Base-by-base conservation (phyloP, 1,140 invertebrate species). In the Mercenaria mercenaria region DNA sequence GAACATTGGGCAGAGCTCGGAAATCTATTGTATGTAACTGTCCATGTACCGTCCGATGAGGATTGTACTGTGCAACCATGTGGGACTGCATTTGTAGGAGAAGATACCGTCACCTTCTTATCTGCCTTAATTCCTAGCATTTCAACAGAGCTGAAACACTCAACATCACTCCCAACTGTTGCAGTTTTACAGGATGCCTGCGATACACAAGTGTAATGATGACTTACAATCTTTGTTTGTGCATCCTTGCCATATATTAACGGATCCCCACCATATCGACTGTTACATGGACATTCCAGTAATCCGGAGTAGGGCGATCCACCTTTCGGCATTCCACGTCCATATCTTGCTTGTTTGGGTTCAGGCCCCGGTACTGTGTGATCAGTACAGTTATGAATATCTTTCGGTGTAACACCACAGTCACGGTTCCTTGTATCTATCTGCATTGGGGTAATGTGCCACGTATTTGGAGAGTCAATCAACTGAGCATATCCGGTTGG, bases 391-490 rank as follows among this genome's bases (percentile, higher is more conserved):
- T 91, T 91, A 52, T 91, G 13, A 23, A 91, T 34, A 29, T 91
- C 90, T 56, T 88, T 59, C 15, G 80, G 76, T 18, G 90, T 91
- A 34, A 37, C 90, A 4, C 90, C 90, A 69, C 90, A 91, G 50
- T 91, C 90, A 11, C 90, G 52, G 41, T 91, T 91, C 59, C 90
- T 47, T 0, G 90, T 91, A 64, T 91, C 90, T n/a, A 91, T 91
- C 39, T 91, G 90, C 90, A 91, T 91, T 20, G 90, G 90, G 10
- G 90, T 91, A 2, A 91, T 91, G 69, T 91, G 90, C 90, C 90
- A 91, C 61, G 39, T 52, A 32, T 91, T 80, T 47, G 90, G 90
- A 3, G 90, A 91, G 41, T 91, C 90, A 26, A 91, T 91, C 43
- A 91, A 37, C 47, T 91, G 90, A 47, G 90, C 90, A 41, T 88